Base-by-base conservation (phyloP, 2,113 vertebrate genomes). In the Lutjanus erythropterus region DNA sequence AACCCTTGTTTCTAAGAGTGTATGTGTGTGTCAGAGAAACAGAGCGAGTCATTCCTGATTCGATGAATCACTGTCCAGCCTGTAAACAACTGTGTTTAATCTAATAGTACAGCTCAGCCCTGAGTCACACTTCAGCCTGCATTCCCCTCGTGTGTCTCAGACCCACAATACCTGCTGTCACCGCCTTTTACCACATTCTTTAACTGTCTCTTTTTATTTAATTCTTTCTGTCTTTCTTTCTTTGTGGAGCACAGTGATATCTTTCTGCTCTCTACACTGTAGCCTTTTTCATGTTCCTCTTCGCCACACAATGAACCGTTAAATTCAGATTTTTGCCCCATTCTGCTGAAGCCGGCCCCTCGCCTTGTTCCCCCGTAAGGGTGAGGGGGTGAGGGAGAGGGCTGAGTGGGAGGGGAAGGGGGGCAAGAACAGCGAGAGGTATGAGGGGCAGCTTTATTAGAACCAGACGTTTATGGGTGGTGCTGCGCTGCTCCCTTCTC, bases 391-490 rank as follows among this genome's bases (percentile, higher is more conserved):
- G 60, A 39, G 47, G 46, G 53, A 6, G 53, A 6, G 56, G 15
- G 16, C 9, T 18, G 78, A n/a, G 35, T 39, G 72, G 35, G 5
- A 23, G n/a, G 42, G 25, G 47, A 60, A n/a, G 18, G 60, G 71
- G 61, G 69, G 71, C n/a, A 75, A 66, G 73, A 84, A 62, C 47
- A 76, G 81, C 78, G 67, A 78, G 88, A 85, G 75, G 84, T 86
- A 86, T 58, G 83, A 91, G 88, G 87, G 88, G 89, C 86, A 90
- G 78, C 85, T 92, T 95, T 94, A 95, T 95, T 94, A 94, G 88
- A 95, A 94, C 80, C 95, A 95, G 94, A 93, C 93, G 78, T 91
- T 91, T 85, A 75, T 85, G 94, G 94, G 94, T 91, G 93, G 92
- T 91, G 88, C 89, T 81, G 78, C 56, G 25, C 68, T 65, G 72